Conservation (phyloP, 1,140 invertebrate genomes). For the Vanessa tameamea region DNA sequence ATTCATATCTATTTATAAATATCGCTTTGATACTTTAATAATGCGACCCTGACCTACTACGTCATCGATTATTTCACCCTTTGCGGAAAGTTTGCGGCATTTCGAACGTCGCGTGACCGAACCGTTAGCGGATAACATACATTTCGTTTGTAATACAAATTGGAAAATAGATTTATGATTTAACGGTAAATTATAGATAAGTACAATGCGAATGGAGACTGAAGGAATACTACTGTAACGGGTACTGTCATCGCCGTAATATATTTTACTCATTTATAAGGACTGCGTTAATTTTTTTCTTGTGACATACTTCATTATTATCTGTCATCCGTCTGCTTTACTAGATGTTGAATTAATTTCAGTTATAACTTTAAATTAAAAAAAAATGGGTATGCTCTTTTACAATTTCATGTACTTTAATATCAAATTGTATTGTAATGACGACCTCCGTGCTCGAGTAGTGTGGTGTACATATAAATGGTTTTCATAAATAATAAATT, state of each 20-base stretch:
- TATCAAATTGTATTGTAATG: too few species aligned
- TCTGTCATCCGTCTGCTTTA: too few species aligned
- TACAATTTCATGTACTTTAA: too few species aligned
- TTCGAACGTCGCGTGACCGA: constrained; percentile 12
- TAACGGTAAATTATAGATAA: background rate
- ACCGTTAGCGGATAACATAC: constrained; percentile 9
- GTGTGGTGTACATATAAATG: too few species aligned
- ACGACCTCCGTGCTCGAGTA: too few species aligned
- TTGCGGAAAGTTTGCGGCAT: constrained; percentile 31
- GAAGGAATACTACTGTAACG: background rate
- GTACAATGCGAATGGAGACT: background rate
- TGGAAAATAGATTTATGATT: constrained; percentile 13
- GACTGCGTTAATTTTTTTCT: background rate
- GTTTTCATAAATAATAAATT: too few species aligned
- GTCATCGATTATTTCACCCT: constrained; percentile 33
- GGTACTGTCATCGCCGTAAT: background rate
- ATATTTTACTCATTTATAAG: background rate
- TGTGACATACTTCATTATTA: too few species aligned
- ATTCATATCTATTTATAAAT: background rate
- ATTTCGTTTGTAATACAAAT: constrained; percentile 21
- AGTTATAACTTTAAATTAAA: too few species aligned
- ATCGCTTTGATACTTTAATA: background rate
- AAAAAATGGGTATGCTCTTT: too few species aligned
- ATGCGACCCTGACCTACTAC: constrained; percentile 32
- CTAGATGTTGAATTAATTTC: too few species aligned